Evolutionary conservation across 2,888 invertebrate species (phyloP).

Genomic region (Aspidiotus destructor): DNA sequence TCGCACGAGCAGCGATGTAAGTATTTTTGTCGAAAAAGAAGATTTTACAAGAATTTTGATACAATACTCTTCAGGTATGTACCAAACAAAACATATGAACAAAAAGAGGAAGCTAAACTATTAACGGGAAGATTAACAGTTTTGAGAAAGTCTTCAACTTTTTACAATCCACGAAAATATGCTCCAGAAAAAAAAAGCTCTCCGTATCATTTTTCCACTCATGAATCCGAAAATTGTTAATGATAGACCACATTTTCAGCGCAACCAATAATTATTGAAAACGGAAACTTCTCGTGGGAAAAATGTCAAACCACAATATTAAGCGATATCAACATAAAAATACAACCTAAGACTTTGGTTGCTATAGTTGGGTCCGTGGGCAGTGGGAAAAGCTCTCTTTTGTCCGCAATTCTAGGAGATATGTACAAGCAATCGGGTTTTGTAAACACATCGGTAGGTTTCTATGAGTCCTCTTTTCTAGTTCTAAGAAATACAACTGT

Average conservation of each 20-base stretch:
- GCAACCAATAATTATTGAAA: slow-evolving; percentile 71
- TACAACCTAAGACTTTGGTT: slow-evolving; percentile 58
- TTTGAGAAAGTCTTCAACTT: too few relatives aligned
- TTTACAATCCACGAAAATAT: too few relatives aligned
- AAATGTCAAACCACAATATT: slow-evolving; percentile 50
- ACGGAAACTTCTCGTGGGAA: slow-evolving; percentile 85
- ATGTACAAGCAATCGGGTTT: slow-evolving; percentile 75
- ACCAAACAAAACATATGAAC: too few relatives aligned
- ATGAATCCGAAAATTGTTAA: too few relatives aligned
- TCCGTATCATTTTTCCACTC: too few relatives aligned
- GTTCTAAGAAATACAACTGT: not conserved
- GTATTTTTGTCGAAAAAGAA: not conserved
- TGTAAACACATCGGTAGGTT: slow-evolving; percentile 56
- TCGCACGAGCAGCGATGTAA: slow-evolving; percentile 41
- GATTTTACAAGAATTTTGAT: too few relatives aligned
- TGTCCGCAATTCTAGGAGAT: slow-evolving; percentile 80
- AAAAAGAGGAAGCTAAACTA: too few relatives aligned
- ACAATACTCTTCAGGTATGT: too few relatives aligned
- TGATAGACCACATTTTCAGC: slow-evolving; percentile 43
- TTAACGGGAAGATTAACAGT: too few relatives aligned
- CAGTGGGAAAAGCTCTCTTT: slow-evolving; percentile 77
- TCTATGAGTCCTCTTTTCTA: too few relatives aligned
- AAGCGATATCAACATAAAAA: slow-evolving; percentile 62
- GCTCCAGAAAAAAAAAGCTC: too few relatives aligned
- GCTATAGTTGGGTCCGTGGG: slow-evolving; percentile 85